Percentiles rank a stretch among this genome's conserved stretches.
phyloP scores from a whole-genome alignment of 1,140 invertebrate genomes.

The Drosophila chauvacae region DNA sequence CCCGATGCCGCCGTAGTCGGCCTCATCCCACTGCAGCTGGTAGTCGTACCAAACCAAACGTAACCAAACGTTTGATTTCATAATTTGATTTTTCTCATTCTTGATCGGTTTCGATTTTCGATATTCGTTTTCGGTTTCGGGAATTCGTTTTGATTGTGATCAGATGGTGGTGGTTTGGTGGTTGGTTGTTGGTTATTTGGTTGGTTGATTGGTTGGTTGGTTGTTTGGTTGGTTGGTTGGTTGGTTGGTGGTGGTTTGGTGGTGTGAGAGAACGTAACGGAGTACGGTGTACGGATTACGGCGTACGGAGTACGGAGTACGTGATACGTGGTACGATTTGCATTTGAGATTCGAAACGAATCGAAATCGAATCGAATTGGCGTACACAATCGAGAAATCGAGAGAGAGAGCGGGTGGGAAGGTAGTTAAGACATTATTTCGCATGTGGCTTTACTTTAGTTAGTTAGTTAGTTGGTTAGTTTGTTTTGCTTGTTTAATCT shows the following conservation, averaged over 20 bases:
- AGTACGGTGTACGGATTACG: slow-evolving; percentile 27
- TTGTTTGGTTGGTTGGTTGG: slow-evolving; percentile 42
- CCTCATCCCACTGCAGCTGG: slow-evolving; percentile 98
- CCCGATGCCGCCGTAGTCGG: slow-evolving; percentile 98
- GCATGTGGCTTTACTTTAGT: slow-evolving; percentile 62
- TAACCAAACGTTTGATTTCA: slow-evolving; percentile 99
- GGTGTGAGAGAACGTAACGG: slow-evolving; percentile 44
- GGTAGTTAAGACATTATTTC: slow-evolving; percentile 76
- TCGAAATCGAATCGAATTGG: slow-evolving; percentile 59
- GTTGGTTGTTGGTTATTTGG: slow-evolving; percentile 43
- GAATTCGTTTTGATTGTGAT: slow-evolving; percentile 54
- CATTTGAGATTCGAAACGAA: slow-evolving; percentile 59
- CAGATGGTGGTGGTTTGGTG: slow-evolving; percentile 61
- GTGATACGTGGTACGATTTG: slow-evolving; percentile 30
- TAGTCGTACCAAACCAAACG: slow-evolving; percentile 99
- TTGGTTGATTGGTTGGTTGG: slow-evolving; percentile 35
- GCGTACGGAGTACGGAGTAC: slow-evolving; percentile 39
- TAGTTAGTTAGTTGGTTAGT: slow-evolving; percentile 40
- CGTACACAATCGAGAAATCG: slow-evolving; percentile 57
- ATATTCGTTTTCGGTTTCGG: slow-evolving; percentile 44
- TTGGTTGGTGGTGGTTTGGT: slow-evolving; percentile 38
- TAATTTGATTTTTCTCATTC: slow-evolving; percentile 99
- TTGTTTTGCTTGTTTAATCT: slow-evolving; percentile 51
- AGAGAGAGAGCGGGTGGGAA: slow-evolving; percentile 77
- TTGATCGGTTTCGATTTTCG: slow-evolving; percentile 85